Conservation (phyloP, 2,797 vertebrate genomes). For the Sylvia borin region DNA sequence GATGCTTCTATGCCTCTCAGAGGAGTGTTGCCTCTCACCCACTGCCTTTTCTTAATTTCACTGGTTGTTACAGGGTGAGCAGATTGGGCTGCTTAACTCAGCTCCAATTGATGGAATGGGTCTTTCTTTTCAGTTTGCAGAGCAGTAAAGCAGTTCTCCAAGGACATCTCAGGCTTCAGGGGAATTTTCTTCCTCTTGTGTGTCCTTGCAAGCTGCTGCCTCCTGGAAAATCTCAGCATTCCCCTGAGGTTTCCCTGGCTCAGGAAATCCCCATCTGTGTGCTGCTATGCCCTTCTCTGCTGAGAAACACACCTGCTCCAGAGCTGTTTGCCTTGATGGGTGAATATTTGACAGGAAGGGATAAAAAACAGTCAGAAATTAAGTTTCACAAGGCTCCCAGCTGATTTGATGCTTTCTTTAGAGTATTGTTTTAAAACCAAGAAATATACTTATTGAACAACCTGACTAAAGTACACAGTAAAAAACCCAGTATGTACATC, state of each 20-base stretch:
- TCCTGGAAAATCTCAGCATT: background rate
- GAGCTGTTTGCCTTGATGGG: background rate
- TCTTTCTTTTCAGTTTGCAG: background rate
- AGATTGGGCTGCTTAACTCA: background rate
- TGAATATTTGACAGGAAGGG: background rate
- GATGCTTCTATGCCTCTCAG: background rate
- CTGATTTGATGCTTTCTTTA: background rate
- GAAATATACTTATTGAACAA: background rate
- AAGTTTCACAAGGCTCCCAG: background rate
- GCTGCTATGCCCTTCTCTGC: background rate
- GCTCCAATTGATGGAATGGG: background rate
- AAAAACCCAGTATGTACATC: fast-evolving
- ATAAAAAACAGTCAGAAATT: background rate
- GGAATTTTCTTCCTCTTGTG: background rate
- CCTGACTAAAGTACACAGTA: background rate
- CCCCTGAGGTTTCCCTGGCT: background rate
- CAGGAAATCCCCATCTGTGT: background rate
- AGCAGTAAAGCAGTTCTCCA: background rate
- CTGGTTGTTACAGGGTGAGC: no score
- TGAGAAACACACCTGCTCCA: background rate
- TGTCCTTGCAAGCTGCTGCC: background rate
- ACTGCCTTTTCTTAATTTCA: background rate
- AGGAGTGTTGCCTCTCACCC: background rate
- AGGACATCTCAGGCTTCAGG: background rate
- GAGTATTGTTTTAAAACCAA: background rate